Evolutionary conservation across 2,888 invertebrate genomes (phyloP).

Genomic region (Tinea trinotella): DNA sequence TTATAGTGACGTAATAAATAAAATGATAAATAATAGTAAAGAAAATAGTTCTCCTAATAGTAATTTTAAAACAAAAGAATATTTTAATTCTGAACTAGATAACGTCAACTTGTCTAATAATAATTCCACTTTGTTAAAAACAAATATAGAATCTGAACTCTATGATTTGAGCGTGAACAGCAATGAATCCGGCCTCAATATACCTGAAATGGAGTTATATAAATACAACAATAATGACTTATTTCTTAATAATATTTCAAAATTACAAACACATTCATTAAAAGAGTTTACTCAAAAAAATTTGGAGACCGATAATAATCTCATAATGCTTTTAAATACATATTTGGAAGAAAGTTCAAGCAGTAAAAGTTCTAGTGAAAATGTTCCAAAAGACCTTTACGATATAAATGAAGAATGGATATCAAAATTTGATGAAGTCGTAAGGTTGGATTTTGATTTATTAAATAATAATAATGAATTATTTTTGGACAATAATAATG

Average conservation of each 20-base stretch:
- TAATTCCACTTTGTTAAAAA: no score
- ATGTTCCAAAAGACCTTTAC: background rate
- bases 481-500: no score
- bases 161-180: background rate
- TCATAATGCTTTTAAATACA: no score
- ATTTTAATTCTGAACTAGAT: no score
- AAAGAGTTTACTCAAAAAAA: no score
- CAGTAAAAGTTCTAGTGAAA: no score
- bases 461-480: background rate
- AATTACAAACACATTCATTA: no score
- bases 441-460: background rate
- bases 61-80: no score
- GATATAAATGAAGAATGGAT: background rate
- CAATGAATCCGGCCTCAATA: background rate
- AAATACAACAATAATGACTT: background rate
- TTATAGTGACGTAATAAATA: background rate
- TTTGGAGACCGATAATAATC: no score
- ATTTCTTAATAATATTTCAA: background rate
- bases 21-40: background rate
- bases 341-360: background rate
- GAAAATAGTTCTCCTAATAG: no score
- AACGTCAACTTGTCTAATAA: no score
- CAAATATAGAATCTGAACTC: background rate
- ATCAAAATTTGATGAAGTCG: background rate
- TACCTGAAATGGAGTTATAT: background rate